Base-by-base conservation (phyloP, 2,113 vertebrate species). In the Puntigrus tetrazona region DNA sequence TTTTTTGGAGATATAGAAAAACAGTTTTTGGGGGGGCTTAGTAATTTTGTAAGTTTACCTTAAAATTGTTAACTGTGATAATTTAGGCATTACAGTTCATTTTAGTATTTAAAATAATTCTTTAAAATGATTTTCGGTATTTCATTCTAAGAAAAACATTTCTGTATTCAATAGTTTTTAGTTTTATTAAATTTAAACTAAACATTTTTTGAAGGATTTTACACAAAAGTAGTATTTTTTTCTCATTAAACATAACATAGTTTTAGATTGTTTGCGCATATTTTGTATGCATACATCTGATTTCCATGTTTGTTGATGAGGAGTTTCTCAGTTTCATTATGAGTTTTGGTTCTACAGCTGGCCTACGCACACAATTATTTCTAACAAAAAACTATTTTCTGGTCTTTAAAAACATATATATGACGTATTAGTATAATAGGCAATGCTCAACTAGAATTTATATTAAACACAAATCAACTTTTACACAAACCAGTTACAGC, bases 271-370 rank as follows among this genome's bases (percentile, higher is more conserved):
- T 22, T 18, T 5, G 3, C 22, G 7, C 13, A 72, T 41, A 43
- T 47, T 45, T 74, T 27, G 22, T 74, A 4, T 29, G 16, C 43
- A 10, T 18, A 20, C 72, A 47, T 57, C 77, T 55, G 84, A 88
- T 89, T 90, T 85, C 86, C 57, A 72, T 78, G 83, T 81, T 86
- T 78, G 55, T 88, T 82, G 90, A 82, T 90, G 88, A 82, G 55
- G 38, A 74, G 77, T 72, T 92, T 92, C 88, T 91, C 86, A 84
- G 94, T 95, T 94, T 94, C 94, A 94, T 52, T 93, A 87, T 93
- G 91, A 90, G 90, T 94, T 93, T 89, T 91, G 47, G 73, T 81
- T 84, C 87, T 88, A 91, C 87, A 95, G 93, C 91, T 95, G 94
- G 91, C 90, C 91, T 92, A 91, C 91, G 91, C 74, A 74, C 9